Percentiles rank a stretch among this genome's conserved stretches.
phyloP scores from a whole-genome alignment of 2,797 vertebrate species.

The Phrynocephalus guinanensis region DNA sequence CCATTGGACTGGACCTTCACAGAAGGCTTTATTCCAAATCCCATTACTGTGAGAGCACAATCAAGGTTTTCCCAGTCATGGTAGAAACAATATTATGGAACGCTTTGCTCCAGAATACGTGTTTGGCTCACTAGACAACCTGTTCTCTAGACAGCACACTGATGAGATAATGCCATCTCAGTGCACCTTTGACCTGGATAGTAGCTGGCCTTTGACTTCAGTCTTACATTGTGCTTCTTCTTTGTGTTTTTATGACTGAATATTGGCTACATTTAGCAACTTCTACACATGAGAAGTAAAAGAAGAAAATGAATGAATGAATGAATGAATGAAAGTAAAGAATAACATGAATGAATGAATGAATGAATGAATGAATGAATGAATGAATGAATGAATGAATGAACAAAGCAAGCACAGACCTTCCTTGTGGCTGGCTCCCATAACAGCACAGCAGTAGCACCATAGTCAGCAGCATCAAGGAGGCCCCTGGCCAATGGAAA shows the following conservation, averaged over 20 bases:
- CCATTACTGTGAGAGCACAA: not conserved
- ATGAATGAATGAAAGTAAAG: not conserved
- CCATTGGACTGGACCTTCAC: not conserved
- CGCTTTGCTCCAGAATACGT: not conserved
- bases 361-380: too few relatives aligned
- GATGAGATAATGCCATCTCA: not conserved
- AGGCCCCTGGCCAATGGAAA: constrained; percentile 95
- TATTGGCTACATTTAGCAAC: not conserved
- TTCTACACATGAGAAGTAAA: too few relatives aligned
- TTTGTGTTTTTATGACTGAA: constrained; percentile 3
- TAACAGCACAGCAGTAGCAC: constrained; percentile 89
- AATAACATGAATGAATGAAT: not conserved
- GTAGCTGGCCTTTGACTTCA: not conserved
- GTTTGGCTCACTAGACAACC: not conserved
- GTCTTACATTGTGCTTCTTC: not conserved
- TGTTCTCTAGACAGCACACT: not conserved
- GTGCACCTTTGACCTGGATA: not conserved
- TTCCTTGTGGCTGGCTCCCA: constrained; percentile 92
- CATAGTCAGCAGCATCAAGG: constrained; percentile 89
- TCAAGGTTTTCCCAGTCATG: not conserved
- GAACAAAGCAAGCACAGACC: constrained; percentile 76
- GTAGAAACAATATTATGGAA: not conserved
- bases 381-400: not conserved
- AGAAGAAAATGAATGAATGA: too few relatives aligned
- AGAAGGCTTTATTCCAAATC: not conserved